Percentiles rank a stretch among this genome's conserved stretches.
These are phyloP conservation scores for Phoeniculus purpureus DNA, from an alignment of 2,797 vertebrate species.

Conservation along the genomic window DNA sequence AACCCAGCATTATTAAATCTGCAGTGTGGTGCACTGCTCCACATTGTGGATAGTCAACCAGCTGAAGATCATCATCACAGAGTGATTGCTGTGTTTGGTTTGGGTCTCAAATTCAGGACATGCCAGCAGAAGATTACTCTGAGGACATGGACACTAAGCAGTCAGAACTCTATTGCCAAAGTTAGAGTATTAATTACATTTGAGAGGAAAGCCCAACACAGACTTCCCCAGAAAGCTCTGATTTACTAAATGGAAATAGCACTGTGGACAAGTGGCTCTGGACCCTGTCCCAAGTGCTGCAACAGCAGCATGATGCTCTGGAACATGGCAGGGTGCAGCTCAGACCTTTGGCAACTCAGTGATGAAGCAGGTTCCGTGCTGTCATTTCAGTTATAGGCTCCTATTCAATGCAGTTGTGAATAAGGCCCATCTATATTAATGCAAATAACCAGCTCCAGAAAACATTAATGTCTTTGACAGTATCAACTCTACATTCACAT, in stretches of 20 bases:
- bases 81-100: not conserved
- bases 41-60: not conserved
- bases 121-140: not conserved
- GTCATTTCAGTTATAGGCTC: not conserved
- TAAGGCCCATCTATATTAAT: not conserved
- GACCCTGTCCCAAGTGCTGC: not conserved
- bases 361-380: not conserved
- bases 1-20: not conserved
- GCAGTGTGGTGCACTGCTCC: not conserved
- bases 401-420: not conserved
- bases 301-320: conserved; percentile 12
- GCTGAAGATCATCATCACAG: not conserved
- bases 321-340: not conserved
- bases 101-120: not conserved
- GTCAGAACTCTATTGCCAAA: not conserved
- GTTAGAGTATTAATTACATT: not conserved
- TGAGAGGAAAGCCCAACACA: conserved; percentile 1
- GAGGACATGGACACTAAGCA: not conserved
- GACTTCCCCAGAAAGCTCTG: conserved; percentile 39
- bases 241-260: conserved; percentile 9
- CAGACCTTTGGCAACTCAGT: conserved; percentile 24
- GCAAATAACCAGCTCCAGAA: not conserved
- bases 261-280: not conserved
- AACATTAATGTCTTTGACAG: not conserved
- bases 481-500: not conserved